Evolutionary conservation across 2,888 invertebrate genomes (phyloP).

Genomic region (Parasteatoda lunata): DNA sequence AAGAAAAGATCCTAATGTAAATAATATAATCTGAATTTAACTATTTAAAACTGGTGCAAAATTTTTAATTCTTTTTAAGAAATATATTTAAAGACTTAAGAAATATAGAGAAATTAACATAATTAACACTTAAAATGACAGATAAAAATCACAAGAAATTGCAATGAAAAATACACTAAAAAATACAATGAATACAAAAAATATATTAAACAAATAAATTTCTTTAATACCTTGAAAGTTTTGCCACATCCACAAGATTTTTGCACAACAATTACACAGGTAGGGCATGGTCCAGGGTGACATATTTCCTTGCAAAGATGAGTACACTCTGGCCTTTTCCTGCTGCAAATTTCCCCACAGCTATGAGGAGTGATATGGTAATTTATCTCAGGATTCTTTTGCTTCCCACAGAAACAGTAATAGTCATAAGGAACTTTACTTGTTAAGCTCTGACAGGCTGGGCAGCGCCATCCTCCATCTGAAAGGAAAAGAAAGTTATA

Average conservation of each 20-base stretch:
- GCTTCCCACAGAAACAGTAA: conserved; percentile 91
- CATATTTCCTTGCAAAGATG: conserved; percentile 85
- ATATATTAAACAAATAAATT: too few species aligned
- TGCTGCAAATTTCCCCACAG: conserved; percentile 89
- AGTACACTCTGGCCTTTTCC: conserved; percentile 76
- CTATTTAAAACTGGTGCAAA: too few species aligned
- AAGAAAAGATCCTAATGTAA: too few species aligned
- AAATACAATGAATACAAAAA: too few species aligned
- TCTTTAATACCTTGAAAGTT: conserved; percentile 77
- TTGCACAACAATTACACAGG: conserved; percentile 70
- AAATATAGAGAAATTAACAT: too few species aligned
- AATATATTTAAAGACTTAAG: too few species aligned
- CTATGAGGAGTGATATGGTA: conserved; percentile 89
- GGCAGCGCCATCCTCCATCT: conserved; percentile 86
- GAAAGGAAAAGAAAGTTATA: neutral
- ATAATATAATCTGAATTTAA: too few species aligned
- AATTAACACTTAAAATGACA: too few species aligned
- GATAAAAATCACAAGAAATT: too few species aligned
- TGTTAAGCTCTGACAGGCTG: conserved; percentile 92
- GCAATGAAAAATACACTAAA: too few species aligned
- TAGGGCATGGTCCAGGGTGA: conserved; percentile 96
- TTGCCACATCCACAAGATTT: conserved; percentile 87
- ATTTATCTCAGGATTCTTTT: conserved; percentile 83
- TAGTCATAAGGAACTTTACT: conserved; percentile 85
- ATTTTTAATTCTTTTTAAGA: too few species aligned